Base-by-base conservation (phyloP, 2,113 vertebrate species). In the Paramormyrops kingsleyae region DNA sequence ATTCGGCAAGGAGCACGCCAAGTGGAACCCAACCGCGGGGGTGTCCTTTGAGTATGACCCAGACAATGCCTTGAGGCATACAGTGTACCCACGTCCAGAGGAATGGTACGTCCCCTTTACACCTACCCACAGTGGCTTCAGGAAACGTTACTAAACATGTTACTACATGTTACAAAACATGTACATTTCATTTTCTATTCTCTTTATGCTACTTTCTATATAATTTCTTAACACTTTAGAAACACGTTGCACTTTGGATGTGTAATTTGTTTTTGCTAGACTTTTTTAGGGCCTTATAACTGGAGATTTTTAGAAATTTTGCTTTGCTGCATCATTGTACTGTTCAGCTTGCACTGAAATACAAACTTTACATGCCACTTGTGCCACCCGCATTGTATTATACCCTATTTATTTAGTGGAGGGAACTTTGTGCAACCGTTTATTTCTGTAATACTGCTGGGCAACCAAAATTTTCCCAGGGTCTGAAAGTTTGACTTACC, bases 1-100 rank as follows among this genome's bases (percentile, higher is more conserved):
- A 74, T 99, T 99, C 31, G 99, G 98, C 74, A 99, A 99, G 92
- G 99, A 99, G 27, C 99, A 99, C 0, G 98, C 99, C 91, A 99
- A 99, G 93, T 99, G 99, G 99, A 99, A 99, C 94, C 99, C 99
- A 3, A 99, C 99, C 0, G 99, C 99, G 0, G 99, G 98, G 0
- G 98, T 99, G 50, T 97, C 98, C 46, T 99, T 99, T 0, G 99
- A 99, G 77, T 99, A 99, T 0, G 99, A 99, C 92, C 99, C 99
- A 0, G 99, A 99, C 95, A 99, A 99, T 0, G 97, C 98, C 0
- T 94, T 99, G 90, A 95, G 99, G 86, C 99, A 99, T 95, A 99
- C 99, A 0, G 98, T 99, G 46, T 99, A 96, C 93, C 99, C 99
- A 46, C 97, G 99, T 44, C 99, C 98, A 0, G 98, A 99, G 93